phyloP scores from a whole-genome alignment of 1,140 invertebrate genomes.

The Drosophila littoralis region DNA sequence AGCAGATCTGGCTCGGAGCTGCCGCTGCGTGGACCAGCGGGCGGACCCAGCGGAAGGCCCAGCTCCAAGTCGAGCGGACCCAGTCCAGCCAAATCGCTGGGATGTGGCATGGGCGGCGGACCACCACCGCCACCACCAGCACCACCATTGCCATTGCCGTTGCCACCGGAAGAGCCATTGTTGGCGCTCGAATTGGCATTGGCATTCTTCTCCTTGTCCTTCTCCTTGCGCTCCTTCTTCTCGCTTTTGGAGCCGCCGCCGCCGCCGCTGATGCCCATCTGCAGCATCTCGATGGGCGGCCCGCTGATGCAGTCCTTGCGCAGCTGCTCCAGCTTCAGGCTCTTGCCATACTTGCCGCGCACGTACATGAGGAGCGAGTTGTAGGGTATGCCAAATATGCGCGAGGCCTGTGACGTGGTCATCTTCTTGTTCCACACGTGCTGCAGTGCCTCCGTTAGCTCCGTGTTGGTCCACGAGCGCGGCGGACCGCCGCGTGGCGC shows the following conservation, averaged over 20 bases:
- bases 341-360: slow-evolving; percentile 95
- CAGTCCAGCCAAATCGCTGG: slow-evolving; percentile 51
- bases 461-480: slow-evolving; percentile 95
- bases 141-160: slow-evolving; percentile 25
- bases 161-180: slow-evolving; percentile 15
- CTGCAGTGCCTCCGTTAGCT: slow-evolving; percentile 93
- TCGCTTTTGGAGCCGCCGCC: slow-evolving; percentile 54
- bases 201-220: slow-evolving; percentile 68
- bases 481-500: slow-evolving; percentile 94
- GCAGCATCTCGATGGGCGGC: slow-evolving; percentile 88
- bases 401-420: slow-evolving; percentile 95
- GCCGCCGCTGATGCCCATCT: slow-evolving; percentile 86
- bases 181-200: slow-evolving; percentile 28
- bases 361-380: slow-evolving; percentile 96
- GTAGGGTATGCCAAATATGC: slow-evolving; percentile 95
- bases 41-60: slow-evolving; percentile 64
- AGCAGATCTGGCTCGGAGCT: slow-evolving; percentile 87
- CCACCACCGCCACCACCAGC: slow-evolving; percentile 12
- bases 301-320: slow-evolving; percentile 93
- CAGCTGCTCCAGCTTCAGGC: slow-evolving; percentile 93
- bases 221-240: slow-evolving; percentile 80
- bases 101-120: slow-evolving; percentile 50
- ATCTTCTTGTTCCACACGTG: slow-evolving; percentile 97
- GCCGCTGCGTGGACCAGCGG: slow-evolving; percentile 86
- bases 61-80: slow-evolving; percentile 71